Evolutionary conservation across 1,140 invertebrate species (phyloP), one percentile per base, ranked within the genome.

Genomic region (Calephelis nemesis): DNA sequence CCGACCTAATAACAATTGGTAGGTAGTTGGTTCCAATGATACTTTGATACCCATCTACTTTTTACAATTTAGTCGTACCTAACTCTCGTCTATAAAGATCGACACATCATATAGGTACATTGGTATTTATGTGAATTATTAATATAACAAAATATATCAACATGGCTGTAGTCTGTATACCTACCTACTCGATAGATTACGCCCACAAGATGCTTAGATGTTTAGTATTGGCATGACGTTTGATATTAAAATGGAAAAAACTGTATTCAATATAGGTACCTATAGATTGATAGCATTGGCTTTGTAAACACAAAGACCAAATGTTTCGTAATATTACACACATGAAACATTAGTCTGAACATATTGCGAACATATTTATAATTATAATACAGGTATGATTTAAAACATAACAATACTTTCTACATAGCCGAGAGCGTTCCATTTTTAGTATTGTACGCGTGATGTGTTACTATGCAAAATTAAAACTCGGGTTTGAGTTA

Each of bases 391-490:
- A 12, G 13, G 47, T 45, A 63, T 13, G 19, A 13, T 63, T 64
- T 47, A 48, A 63, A 64, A 83, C 77, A 82, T 71, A 81, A 87
- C 77, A 82, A 87, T 82, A 91, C 88, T 91, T 91, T 92, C 88
- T 90, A 88, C 52, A 79, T 71, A 75, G 75, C 81, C 82, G 84
- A 84, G 84, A 83, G 78, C 71, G 83, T 88, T 88, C 90, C 88
- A 88, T 88, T 90, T 89, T 87, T 87, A 89, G 84, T 84, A 54
- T 81, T 82, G 73, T 81, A 74, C 80, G 81, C 75, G 74, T 65
- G 75, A 75, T 75, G 66, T 48, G 85, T 88, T 90, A 82, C 83
- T 69, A 87, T 80, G 80, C 77, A 77, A 78, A 81, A 72, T 19
- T 54, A 42, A 40, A n/a, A 66, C 64, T 45, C 52, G 40, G 13